These are phyloP conservation scores for Ranitomeya imitator DNA, from an alignment of 2,113 vertebrate species.

Conservation along the genomic window DNA sequence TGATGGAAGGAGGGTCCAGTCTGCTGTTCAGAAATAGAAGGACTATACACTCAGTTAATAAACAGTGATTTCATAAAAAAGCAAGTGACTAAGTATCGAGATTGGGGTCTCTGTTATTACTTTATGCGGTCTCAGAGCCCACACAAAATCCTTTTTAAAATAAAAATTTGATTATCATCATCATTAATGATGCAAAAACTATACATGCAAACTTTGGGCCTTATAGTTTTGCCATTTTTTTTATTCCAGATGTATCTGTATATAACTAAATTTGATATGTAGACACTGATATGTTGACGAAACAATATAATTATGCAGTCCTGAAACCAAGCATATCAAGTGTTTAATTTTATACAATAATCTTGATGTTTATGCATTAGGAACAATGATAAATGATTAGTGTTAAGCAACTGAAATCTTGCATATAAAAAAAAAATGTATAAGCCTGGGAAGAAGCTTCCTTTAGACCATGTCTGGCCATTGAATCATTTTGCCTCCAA, in stretches of 20 bases:
- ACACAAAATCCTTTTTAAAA: too few relatives aligned
- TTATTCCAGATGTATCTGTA: neutral
- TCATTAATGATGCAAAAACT: neutral
- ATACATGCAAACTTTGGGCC: too few relatives aligned
- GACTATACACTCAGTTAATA: too few relatives aligned
- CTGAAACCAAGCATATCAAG: neutral
- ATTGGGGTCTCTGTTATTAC: too few relatives aligned
- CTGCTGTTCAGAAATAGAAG: too few relatives aligned
- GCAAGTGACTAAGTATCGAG: too few relatives aligned
- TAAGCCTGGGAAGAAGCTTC: neutral
- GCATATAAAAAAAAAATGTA: neutral
- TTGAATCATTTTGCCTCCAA: neutral
- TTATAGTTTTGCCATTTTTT: neutral
- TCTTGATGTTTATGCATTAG: neutral
- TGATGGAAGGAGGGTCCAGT: too few relatives aligned
- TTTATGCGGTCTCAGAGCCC: too few relatives aligned
- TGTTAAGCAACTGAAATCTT: neutral
- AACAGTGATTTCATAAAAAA: too few relatives aligned
- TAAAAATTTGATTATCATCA: neutral
- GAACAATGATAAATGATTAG: neutral
- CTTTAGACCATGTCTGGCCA: neutral
- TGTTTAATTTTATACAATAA: neutral
- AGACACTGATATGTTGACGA: neutral
- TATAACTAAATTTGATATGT: too few relatives aligned
- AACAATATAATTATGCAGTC: neutral